Conservation (phyloP, 2,113 vertebrate genomes). For the Vulpes ferrilata region DNA sequence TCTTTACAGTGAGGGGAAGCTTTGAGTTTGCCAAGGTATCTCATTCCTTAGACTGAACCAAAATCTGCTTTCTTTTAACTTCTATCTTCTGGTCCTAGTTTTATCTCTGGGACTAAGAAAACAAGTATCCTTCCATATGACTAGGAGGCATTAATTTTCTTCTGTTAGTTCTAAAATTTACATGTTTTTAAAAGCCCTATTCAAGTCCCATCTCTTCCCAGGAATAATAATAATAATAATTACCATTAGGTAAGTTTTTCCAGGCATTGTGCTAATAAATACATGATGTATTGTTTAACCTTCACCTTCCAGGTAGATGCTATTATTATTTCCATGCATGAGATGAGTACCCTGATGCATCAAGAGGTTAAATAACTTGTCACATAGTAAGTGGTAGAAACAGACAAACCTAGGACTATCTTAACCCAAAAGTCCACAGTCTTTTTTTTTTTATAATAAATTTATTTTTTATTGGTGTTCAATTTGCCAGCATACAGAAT, state of each 20-base stretch:
- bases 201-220: background rate
- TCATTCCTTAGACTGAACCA: slow-evolving; percentile 24
- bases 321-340: background rate
- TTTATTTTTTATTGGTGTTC: too few relatives aligned
- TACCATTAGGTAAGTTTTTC: background rate
- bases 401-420: background rate
- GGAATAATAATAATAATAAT: slow-evolving; percentile 17
- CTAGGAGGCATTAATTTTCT: background rate
- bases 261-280: background rate
- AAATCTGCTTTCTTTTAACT: background rate
- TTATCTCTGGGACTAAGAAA: slow-evolving; percentile 20
- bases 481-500: too few relatives aligned
- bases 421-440: background rate
- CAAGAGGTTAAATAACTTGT: background rate
- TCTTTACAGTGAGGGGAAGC: background rate
- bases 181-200: background rate
- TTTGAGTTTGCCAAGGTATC: background rate
- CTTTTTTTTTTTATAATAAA: background rate
- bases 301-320: background rate
- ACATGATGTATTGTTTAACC: background rate
- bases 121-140: background rate
- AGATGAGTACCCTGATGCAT: background rate
- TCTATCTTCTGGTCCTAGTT: background rate
- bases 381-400: background rate
- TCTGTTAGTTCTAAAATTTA: background rate